These are phyloP conservation scores for Emydura subglobosa DNA, from an alignment of 2,113 vertebrate species.

Conservation along the genomic window DNA sequence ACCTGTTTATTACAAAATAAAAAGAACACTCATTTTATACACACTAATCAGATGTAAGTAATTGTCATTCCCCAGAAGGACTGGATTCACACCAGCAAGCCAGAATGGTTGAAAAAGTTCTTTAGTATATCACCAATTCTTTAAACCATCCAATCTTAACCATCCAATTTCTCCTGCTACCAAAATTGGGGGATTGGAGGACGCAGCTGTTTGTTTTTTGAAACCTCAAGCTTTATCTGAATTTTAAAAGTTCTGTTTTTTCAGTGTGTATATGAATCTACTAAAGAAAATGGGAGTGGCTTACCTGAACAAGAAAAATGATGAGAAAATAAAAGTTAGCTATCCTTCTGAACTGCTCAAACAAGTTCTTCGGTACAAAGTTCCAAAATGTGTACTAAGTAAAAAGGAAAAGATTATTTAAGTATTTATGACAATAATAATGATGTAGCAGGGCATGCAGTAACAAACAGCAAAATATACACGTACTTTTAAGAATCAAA, in stretches of 20 bases:
- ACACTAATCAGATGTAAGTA: neutral
- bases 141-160: neutral
- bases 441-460: neutral
- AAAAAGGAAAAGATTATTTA: constrained; percentile 4
- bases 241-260: neutral
- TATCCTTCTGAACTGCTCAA: constrained; percentile 98
- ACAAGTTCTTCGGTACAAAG: constrained; percentile 98
- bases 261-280: neutral
- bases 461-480: neutral
- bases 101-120: neutral
- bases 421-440: neutral
- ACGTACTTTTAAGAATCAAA: neutral
- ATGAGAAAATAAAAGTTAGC: constrained; percentile 99
- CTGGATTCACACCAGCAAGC: neutral
- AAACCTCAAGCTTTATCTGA: neutral
- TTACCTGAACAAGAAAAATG: constrained; percentile 99
- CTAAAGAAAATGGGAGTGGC: neutral
- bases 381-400: constrained; percentile 98
- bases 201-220: neutral
- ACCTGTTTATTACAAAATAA: neutral
- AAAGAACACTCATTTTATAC: neutral
- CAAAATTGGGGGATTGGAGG: neutral
- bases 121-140: neutral
- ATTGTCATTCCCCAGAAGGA: neutral
- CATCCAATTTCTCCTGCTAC: neutral